Evolutionary conservation across 92 coral and sea anemone species (phyloP).

Genomic region (Siderastrea siderea): DNA sequence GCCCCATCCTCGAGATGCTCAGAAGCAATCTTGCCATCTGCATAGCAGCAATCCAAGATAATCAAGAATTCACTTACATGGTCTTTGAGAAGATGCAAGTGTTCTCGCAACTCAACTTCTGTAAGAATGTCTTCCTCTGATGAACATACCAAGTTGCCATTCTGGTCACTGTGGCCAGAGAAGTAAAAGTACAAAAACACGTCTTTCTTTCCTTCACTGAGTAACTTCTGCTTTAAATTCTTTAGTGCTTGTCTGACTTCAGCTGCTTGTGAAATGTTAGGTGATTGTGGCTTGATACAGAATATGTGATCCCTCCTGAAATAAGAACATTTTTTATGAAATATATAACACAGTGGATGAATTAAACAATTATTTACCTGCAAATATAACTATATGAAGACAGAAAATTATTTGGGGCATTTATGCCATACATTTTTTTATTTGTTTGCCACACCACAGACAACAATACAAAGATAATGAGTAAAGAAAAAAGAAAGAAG

Average conservation of each 20-base stretch:
- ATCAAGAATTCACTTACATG: constrained; percentile 24
- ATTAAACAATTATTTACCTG: too few species aligned
- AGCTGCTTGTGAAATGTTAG: neutral
- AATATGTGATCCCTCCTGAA: constrained; percentile 30
- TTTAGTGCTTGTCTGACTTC: neutral
- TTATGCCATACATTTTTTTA: too few species aligned
- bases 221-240: neutral
- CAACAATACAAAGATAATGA: too few species aligned
- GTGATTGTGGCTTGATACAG: constrained; percentile 8
- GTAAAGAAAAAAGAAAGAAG: too few species aligned
- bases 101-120: constrained; percentile 5
- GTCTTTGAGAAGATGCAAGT: neutral
- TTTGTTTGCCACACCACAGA: too few species aligned
- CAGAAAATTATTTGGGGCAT: too few species aligned
- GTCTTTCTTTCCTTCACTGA: constrained; percentile 8
- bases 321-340: neutral
- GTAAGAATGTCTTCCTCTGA: constrained; percentile 24
- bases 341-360: neutral
- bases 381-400: too few species aligned
- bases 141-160: constrained; percentile 37
- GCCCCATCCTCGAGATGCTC: constrained; percentile 1
- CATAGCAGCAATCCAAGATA: constrained; percentile 45
- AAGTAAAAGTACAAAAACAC: constrained; percentile 42
- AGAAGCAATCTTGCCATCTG: constrained; percentile 36
- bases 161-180: constrained; percentile 47